phyloP scores from a whole-genome alignment of 2,888 invertebrate genomes.

The Spisula subtruncata region DNA sequence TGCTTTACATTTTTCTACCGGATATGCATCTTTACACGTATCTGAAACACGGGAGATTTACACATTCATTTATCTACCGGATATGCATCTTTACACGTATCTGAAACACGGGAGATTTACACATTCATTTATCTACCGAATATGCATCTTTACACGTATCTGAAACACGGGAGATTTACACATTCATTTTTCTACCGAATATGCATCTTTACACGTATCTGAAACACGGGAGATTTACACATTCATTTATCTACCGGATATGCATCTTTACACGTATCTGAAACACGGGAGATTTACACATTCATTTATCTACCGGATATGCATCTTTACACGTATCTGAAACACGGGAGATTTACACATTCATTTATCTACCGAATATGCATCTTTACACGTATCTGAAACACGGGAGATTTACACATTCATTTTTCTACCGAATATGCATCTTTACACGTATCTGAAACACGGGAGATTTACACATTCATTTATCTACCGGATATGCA shows the following conservation, averaged over 20 bases:
- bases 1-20: slow-evolving; percentile 74
- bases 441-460: slow-evolving; percentile 78
- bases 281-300: too few species aligned
- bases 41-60: slow-evolving; percentile 51
- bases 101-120: too few species aligned
- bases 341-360: too few species aligned
- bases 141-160: slow-evolving; percentile 77
- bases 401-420: too few species aligned
- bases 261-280: slow-evolving; percentile 76
- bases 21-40: slow-evolving; percentile 75
- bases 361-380: slow-evolving; percentile 76
- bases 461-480: too few species aligned
- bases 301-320: slow-evolving; percentile 76
- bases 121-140: slow-evolving; percentile 76
- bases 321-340: slow-evolving; percentile 77
- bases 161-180: too few species aligned
- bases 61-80: slow-evolving; percentile 72
- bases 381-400: slow-evolving; percentile 77
- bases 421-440: slow-evolving; percentile 76
- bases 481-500: slow-evolving; percentile 73
- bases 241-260: slow-evolving; percentile 77
- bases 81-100: slow-evolving; percentile 76
- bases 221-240: too few species aligned
- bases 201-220: slow-evolving; percentile 77
- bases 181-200: slow-evolving; percentile 76